Evolutionary conservation across 2,888 invertebrate species (phyloP).

Genomic region (Pristionchus entomophagus): DNA sequence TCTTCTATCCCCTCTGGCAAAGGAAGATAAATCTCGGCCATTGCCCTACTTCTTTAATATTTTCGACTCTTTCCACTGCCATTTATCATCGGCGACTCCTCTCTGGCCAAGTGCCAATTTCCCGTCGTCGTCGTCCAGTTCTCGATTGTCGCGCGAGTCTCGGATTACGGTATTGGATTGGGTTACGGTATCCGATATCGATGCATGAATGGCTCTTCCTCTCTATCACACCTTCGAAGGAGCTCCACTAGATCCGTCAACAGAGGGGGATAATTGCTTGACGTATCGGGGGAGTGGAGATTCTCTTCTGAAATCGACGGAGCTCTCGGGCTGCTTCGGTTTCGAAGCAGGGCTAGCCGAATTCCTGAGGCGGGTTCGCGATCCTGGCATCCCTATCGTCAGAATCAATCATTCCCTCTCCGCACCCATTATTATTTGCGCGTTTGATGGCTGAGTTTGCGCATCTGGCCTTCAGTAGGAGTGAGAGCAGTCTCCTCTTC

Average conservation of each 20-base stretch:
- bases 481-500: not conserved
- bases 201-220: not conserved
- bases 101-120: not conserved
- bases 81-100: not conserved
- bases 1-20: not conserved
- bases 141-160: not conserved
- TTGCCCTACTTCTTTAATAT: not conserved
- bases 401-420: too few species aligned
- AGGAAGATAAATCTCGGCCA: not conserved
- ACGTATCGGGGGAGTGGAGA: not conserved
- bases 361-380: too few species aligned
- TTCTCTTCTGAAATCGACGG: too few species aligned
- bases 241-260: not conserved
- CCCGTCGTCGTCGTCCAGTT: not conserved
- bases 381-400: not conserved
- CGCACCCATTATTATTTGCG: not conserved
- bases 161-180: slow-evolving; percentile 8
- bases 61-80: not conserved
- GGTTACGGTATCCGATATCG: slow-evolving; percentile 15
- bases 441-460: too few species aligned
- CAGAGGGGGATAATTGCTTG: not conserved
- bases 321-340: too few species aligned
- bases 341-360: too few species aligned
- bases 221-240: not conserved
- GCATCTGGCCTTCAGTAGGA: too few species aligned